phyloP scores from a whole-genome alignment of 37 sponge, comb jelly and placozoan species.

The Amphimedon queenslandica region DNA sequence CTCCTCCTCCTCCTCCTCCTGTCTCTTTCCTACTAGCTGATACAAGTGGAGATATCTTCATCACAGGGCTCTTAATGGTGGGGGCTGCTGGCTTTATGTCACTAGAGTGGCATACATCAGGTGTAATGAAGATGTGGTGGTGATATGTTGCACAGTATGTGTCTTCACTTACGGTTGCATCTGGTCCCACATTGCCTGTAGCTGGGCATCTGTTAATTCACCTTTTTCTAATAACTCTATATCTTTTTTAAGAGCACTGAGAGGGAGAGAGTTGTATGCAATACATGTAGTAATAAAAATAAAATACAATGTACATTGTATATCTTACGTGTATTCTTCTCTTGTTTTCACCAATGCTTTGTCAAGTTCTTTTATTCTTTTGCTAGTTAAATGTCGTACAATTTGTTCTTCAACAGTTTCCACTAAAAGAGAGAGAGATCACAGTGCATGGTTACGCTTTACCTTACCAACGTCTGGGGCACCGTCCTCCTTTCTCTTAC shows the following conservation, averaged over 20 bases:
- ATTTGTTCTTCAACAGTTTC: constrained; percentile 84
- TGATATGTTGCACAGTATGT: too few relatives aligned
- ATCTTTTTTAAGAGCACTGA: constrained; percentile 41
- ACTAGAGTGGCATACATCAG: too few relatives aligned
- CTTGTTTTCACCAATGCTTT: constrained; percentile 27
- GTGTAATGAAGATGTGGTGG: too few relatives aligned
- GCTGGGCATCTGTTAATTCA: constrained; percentile 40
- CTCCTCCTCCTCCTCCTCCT: constrained; percentile 1
- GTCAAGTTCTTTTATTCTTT: constrained; percentile 73
- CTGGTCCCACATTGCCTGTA: constrained; percentile 67
- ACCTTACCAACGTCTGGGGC: constrained; percentile 13
- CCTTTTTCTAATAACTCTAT: constrained; percentile 63
- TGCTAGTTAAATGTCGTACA: constrained; percentile 72
- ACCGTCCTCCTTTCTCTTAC: constrained; percentile 50
- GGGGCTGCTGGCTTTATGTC: too few relatives aligned
- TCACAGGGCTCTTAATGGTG: too few relatives aligned
- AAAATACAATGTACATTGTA: constrained; percentile 20
- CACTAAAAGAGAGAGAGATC: constrained; percentile 6
- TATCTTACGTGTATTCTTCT: constrained; percentile 59
- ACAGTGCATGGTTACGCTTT: too few relatives aligned
- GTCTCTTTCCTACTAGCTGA: constrained; percentile 6
- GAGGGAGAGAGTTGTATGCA: too few relatives aligned
- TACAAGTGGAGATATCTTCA: too few relatives aligned
- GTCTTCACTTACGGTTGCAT: constrained; percentile 61
- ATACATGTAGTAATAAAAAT: background rate